Base-by-base conservation (phyloP, 2,888 invertebrate species). In the Pasiphila rectangulata region DNA sequence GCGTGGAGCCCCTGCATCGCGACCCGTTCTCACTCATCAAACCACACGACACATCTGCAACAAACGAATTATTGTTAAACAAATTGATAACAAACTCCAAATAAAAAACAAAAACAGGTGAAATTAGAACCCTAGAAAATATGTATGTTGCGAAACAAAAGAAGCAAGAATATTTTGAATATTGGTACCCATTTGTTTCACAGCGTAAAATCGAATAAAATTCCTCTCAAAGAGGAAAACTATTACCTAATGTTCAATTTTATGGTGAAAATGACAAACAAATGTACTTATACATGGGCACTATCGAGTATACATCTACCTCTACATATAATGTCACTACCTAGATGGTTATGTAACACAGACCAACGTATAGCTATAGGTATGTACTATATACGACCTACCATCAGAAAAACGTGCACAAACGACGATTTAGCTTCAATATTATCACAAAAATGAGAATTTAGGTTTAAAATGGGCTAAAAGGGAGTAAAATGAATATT, bases 1-100 rank as follows among this genome's bases (percentile, higher is more conserved):
- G 87, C 83, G 57, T 78, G 79, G 61, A 88, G 80, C 81, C 82
- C 87, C 79, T 86, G 84, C 87, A 88, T 87, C 70, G 67, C 62
- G 61, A 63, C 67, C 61, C 67, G 66, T 63, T 69, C 61, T 74
- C 67, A 83, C 74, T 67, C 87, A 85, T 86, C 75, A 79, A 84
- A 72, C 57, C 67, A 64, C 67, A 70, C 69, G 25, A 51, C 32
- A 39, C 59, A 59, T 56, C 56, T 57, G 52, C 4, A 45, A 46
- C 41, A 39, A 56, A 30, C 27, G 40, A 46, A 32, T 45, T 40
- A 43, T 10, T 13, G 7, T 7, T 27, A 13, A 7, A 27, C 1
- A 6, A 27, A 9, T 27, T 13, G 3, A 7, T 3, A 13, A 7
- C n/a, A n/a, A n/a, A n/a, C n/a, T n/a, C n/a, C n/a, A n/a, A n/a